A percentile compares a stretch with the other conserved stretches of the same genome.
Conservation (phyloP, 2,113 vertebrate species). For the Polypterus senegalus region DNA sequence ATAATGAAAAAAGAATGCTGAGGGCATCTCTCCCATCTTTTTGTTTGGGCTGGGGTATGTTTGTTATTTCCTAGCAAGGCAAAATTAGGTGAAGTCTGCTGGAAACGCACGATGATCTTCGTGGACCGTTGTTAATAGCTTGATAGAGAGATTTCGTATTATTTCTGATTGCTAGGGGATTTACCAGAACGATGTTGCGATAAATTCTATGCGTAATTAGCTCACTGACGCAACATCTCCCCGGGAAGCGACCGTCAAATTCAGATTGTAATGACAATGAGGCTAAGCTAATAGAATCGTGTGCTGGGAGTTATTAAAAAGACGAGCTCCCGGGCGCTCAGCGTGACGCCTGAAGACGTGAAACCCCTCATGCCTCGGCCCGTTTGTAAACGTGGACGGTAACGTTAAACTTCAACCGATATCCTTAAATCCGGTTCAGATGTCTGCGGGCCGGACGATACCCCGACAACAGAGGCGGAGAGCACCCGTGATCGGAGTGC, state of each 20-base stretch:
- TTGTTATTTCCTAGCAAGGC: neutral
- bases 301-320: neutral
- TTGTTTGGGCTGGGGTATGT: too few species aligned
- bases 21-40: too few species aligned
- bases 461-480: too few species aligned
- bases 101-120: neutral
- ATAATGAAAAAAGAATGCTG: too few species aligned
- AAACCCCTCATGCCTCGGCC: too few species aligned
- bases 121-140: neutral
- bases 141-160: neutral
- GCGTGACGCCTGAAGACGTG: too few species aligned
- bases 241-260: neutral
- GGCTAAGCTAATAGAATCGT: neutral
- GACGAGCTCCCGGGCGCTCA: too few species aligned
- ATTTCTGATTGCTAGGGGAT: neutral
- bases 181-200: neutral
- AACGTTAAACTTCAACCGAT: too few species aligned
- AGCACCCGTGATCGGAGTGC: too few species aligned
- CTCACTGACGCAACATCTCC: neutral
- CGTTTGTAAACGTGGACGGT: too few species aligned
- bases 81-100: neutral
- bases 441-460: too few species aligned
- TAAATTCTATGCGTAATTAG: slow-evolving; percentile 5
- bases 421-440: too few species aligned
- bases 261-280: neutral